Conservation (phyloP, 2,113 vertebrate species). For the Xenopus borealis region DNA sequence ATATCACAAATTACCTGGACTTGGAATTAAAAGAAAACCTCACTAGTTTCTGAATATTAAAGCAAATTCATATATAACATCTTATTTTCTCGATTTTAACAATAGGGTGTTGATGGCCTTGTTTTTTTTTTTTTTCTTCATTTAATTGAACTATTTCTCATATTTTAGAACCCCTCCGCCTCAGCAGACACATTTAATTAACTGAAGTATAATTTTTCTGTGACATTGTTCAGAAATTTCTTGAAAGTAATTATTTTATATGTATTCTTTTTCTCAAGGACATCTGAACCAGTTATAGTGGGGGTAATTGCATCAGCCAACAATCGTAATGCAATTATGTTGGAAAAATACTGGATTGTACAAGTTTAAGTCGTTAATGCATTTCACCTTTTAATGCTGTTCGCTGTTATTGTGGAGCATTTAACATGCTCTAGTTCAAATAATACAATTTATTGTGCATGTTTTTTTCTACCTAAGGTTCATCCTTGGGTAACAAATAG, state of each 20-base stretch:
- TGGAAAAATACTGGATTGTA: not conserved
- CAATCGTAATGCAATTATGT: not conserved
- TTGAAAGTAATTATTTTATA: not conserved
- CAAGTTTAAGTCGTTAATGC: not conserved
- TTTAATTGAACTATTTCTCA: not conserved
- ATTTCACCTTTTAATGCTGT: not conserved
- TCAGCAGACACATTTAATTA: not conserved
- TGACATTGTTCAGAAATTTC: slow-evolving; percentile 8
- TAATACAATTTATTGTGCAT: not conserved
- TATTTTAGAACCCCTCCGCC: not conserved
- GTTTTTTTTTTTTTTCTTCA: too few relatives aligned
- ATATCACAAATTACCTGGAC: too few relatives aligned
- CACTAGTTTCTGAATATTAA: too few relatives aligned
- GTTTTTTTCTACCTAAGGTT: slow-evolving; percentile 57
- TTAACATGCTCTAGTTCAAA: not conserved
- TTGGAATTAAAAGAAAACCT: too few relatives aligned
- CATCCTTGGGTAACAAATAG: slow-evolving; percentile 86
- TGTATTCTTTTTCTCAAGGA: not conserved
- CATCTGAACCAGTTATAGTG: not conserved
- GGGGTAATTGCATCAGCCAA: not conserved
- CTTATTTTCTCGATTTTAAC: too few relatives aligned
- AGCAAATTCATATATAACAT: too few relatives aligned
- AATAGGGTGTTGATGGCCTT: too few relatives aligned
- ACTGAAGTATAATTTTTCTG: not conserved
- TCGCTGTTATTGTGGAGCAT: not conserved